Evolutionary conservation across 2,888 invertebrate species (phyloP).

Genomic region (Labia minor): DNA sequence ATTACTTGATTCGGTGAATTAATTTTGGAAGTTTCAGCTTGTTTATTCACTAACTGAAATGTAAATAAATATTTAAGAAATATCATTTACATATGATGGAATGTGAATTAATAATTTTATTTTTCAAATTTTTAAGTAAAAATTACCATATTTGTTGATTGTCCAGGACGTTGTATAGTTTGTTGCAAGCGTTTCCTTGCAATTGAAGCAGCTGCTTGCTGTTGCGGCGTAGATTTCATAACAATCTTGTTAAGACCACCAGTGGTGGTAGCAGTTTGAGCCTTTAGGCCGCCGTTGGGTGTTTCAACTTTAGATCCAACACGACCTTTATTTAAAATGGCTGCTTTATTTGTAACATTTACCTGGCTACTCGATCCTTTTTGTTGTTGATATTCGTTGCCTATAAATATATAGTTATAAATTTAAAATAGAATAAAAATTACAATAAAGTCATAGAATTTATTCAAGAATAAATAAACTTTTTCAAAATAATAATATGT

Average conservation of each 20-base stretch:
- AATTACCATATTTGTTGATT: background rate
- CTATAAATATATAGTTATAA: background rate
- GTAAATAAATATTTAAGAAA: background rate
- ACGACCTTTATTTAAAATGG: background rate
- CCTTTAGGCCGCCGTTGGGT: background rate
- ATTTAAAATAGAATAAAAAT: background rate
- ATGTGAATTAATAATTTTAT: no score
- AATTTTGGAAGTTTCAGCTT: background rate
- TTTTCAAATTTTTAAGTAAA: no score
- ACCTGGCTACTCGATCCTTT: background rate
- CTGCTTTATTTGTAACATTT: background rate
- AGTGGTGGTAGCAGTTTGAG: background rate
- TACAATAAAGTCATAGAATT: constrained; percentile 17
- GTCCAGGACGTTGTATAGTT: background rate
- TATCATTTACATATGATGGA: no score
- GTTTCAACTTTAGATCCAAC: background rate
- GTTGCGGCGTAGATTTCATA: background rate
- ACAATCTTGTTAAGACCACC: background rate
- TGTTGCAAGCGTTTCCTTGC: background rate
- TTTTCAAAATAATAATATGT: no score
- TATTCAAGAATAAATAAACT: constrained; percentile 20
- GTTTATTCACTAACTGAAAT: background rate
- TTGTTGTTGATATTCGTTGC: background rate
- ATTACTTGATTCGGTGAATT: background rate
- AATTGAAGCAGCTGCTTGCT: background rate